Conservation (phyloP, 2,113 vertebrate species). For the Garra rufa region DNA sequence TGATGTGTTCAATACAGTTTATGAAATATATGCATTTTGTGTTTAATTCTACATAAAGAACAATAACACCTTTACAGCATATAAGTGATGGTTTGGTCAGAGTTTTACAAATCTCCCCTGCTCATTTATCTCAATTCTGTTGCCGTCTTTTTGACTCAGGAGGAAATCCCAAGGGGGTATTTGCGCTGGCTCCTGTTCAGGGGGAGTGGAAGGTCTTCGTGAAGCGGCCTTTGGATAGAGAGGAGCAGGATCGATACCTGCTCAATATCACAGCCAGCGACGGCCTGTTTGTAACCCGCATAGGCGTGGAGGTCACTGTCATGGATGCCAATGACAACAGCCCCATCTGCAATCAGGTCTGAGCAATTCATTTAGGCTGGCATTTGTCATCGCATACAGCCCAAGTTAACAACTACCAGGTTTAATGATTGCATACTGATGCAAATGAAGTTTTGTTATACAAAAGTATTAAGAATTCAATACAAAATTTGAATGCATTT, state of each 20-base stretch:
- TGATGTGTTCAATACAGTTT: not conserved
- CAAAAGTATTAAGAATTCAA: not conserved
- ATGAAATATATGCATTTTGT: not conserved
- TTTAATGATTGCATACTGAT: conserved; percentile 25
- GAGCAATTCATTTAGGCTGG: conserved; percentile 22
- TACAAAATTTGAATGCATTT: not conserved
- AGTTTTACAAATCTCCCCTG: not conserved
- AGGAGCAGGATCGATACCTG: conserved; percentile 90
- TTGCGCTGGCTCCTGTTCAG: conserved; percentile 88
- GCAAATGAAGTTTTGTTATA: not conserved
- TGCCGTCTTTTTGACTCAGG: conserved; percentile 66
- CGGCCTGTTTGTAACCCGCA: conserved; percentile 88
- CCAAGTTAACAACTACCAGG: conserved; percentile 12
- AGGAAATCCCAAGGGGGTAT: conserved; percentile 89
- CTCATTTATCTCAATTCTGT: conserved; percentile 21
- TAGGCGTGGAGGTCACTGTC: conserved; percentile 88
- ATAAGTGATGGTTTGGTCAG: not conserved
- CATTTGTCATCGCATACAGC: conserved; percentile 11
- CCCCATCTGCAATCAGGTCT: conserved; percentile 92
- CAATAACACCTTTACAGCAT: not conserved
- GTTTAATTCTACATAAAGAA: not conserved
- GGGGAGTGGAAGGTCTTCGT: conserved; percentile 96
- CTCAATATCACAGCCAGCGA: conserved; percentile 95
- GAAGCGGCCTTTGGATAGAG: conserved; percentile 89
- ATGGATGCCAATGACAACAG: conserved; percentile 95